Base-by-base conservation (phyloP, 37 sponge, comb jelly and placozoan genomes). In the Tethya wilhelma region DNA sequence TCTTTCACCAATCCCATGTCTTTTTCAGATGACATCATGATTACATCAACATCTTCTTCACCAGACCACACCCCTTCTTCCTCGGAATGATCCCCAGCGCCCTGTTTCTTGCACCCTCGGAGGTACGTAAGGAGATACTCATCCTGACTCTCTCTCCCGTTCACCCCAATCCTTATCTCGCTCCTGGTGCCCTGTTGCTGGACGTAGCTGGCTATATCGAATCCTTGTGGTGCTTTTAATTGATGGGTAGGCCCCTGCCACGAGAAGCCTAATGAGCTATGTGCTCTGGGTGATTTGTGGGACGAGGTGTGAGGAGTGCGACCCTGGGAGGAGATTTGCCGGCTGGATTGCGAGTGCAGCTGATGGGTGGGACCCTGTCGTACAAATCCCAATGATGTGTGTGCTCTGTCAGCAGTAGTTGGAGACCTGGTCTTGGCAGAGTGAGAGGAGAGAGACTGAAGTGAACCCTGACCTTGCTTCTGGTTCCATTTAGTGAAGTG, bases 171-270 rank as follows among this genome's bases (percentile, higher is more conserved):
- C 36, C 44, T 36, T 22, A 80, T 40, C 38, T n/a, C 79, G 4
- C 23, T 44, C 7, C 38, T 55, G 19, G 79, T 53, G 8, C 79
- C 79, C 7, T 44, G 30, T 37, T 44, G 39, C 67, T 64, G n/a
- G 7, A 79, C 36, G 49, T 79, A 67, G 2, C 37, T 20, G 34
- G 65, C 49, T 0, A 79, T 17, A 67, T 66, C 79, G 38, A 79
- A 78, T 2, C 79, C 79, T 53, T 26, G 53, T 30, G 74, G 74
- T 67, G 39, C 39, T n/a, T n/a, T n/a, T n/a, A n/a, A n/a, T n/a
- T n/a, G n/a, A n/a, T n/a, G n/a, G n/a, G n/a, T n/a, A n/a, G n/a
- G n/a, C n/a, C n/a, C n/a, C n/a, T n/a, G n/a, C n/a, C n/a, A n/a
- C n/a, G n/a, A n/a, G n/a, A n/a, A n/a, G 40, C 39, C 40, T 25